These are phyloP conservation scores for Hypselothyrea guttata DNA, from an alignment of 2,888 invertebrate species.

Conservation along the genomic window DNA sequence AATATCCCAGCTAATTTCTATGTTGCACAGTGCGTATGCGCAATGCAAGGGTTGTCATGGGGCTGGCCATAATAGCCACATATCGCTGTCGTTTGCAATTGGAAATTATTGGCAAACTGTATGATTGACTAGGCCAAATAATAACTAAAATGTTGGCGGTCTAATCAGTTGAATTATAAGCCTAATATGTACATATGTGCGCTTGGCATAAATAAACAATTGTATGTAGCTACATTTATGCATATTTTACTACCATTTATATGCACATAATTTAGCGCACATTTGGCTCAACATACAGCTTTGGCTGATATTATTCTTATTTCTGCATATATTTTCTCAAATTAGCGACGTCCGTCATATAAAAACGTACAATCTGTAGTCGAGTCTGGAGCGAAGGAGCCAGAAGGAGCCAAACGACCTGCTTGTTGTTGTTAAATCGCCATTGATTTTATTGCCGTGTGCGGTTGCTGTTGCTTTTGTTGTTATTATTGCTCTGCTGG, in stretches of 20 bases:
- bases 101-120: background rate
- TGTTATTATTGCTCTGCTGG: conserved; percentile 46
- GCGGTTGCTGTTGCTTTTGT: too few relatives aligned
- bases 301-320: conserved; percentile 33
- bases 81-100: too few relatives aligned
- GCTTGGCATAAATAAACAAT: conserved; percentile 58
- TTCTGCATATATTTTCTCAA: conserved; percentile 64
- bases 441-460: conserved; percentile 64
- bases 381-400: conserved; percentile 1
- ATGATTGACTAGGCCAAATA: background rate
- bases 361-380: background rate
- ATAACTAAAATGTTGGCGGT: conserved; percentile 28
- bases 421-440: conserved; percentile 50
- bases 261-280: conserved; percentile 60
- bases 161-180: conserved; percentile 62
- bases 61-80: too few relatives aligned
- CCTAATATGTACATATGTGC: too few relatives aligned
- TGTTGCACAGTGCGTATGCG: conserved; percentile 8
- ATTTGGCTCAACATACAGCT: conserved; percentile 18
- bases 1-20: conserved; percentile 30
- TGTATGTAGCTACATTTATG: conserved; percentile 21
- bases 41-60: background rate
- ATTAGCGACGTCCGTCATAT: conserved; percentile 45
- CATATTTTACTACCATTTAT: conserved; percentile 44
- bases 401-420: conserved; percentile 31